Conservation (phyloP, 1,140 invertebrate genomes). For the Cryptotermes secundus region DNA sequence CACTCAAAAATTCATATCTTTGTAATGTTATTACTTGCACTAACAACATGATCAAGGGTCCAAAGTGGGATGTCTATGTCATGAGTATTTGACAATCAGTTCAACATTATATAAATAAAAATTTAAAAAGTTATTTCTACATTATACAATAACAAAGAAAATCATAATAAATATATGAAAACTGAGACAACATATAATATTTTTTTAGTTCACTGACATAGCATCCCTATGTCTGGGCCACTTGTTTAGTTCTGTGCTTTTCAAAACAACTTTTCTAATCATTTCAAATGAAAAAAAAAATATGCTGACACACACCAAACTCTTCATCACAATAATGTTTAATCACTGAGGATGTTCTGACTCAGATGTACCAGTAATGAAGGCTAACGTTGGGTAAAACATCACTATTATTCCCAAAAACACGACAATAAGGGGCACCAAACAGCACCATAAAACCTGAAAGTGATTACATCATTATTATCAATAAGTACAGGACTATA, state of each 20-base stretch:
- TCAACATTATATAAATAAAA: not conserved
- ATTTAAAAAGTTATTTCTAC: not conserved
- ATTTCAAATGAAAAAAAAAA: not conserved
- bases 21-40: not conserved
- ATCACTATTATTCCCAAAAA: slow-evolving; percentile 19
- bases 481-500: too few relatives aligned
- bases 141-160: not conserved
- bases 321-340: not conserved
- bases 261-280: not conserved
- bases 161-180: not conserved
- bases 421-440: slow-evolving; percentile 19
- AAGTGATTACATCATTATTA: not conserved
- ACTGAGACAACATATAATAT: not conserved
- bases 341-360: slow-evolving; percentile 6
- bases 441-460: slow-evolving; percentile 23
- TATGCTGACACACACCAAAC: not conserved
- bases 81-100: not conserved
- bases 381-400: slow-evolving; percentile 6
- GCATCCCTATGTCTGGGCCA: not conserved
- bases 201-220: not conserved
- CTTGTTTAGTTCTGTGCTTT: not conserved
- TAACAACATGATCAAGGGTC: not conserved
- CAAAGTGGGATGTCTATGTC: not conserved
- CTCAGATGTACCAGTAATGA: slow-evolving; percentile 22
- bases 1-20: not conserved